Evolutionary conservation across 64 coral and sea anemone species (phyloP).

Genomic region (Orbicella faveolata): DNA sequence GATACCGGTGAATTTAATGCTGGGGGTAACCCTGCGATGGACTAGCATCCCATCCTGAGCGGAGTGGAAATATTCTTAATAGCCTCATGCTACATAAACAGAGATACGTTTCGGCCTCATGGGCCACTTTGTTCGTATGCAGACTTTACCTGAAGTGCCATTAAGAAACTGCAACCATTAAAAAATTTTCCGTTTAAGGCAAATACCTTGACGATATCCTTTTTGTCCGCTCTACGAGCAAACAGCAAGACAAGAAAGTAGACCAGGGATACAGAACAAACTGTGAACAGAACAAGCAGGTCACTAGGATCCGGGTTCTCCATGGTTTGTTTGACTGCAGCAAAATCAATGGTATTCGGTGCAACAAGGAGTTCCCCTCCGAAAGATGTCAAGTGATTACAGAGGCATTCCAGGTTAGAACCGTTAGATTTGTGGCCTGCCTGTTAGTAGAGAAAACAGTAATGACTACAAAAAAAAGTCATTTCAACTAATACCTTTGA

Average conservation of each 20-base stretch:
- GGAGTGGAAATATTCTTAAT: too few relatives aligned
- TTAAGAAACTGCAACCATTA: too few relatives aligned
- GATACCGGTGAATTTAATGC: too few relatives aligned
- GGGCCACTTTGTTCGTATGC: too few relatives aligned
- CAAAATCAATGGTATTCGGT: constrained; percentile 62
- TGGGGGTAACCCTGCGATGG: too few relatives aligned
- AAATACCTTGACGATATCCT: constrained; percentile 39
- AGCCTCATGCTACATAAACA: too few relatives aligned
- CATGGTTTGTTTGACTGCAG: constrained; percentile 3
- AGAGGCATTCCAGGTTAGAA: constrained; percentile 24
- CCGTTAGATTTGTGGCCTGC: constrained; percentile 13
- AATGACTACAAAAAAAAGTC: too few relatives aligned
- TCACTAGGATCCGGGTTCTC: constrained; percentile 25
- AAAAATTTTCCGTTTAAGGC: neutral
- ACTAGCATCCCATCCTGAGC: too few relatives aligned
- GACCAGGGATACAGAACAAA: constrained; percentile 11
- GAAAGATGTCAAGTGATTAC: constrained; percentile 59
- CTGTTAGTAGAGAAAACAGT: neutral
- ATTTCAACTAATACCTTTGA: neutral
- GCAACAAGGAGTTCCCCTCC: constrained; percentile 42
- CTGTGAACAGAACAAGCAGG: constrained; percentile 18
- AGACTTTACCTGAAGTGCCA: too few relatives aligned
- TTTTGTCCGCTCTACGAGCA: constrained; percentile 46
- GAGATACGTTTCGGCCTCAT: too few relatives aligned
- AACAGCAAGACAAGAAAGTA: constrained; percentile 35